A percentile compares a stretch with the other conserved stretches of the same genome.
These are phyloP conservation scores for Tetragonula carbonaria DNA, from an alignment of 2,888 invertebrate genomes.

Conservation along the genomic window DNA sequence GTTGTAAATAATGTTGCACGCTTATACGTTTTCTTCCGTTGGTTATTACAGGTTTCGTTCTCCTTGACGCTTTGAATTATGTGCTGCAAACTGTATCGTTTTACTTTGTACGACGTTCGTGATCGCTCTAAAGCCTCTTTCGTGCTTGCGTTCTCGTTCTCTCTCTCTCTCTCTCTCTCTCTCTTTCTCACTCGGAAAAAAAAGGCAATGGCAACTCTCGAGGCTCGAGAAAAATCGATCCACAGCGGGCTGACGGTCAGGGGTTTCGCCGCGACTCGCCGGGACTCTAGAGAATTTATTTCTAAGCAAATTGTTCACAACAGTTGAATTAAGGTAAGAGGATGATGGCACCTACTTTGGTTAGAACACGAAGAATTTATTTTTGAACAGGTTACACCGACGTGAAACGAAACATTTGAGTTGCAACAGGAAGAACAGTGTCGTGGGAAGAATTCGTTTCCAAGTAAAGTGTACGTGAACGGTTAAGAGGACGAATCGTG, in stretches of 20 bases:
- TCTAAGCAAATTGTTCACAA: background rate
- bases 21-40: slow-evolving; percentile 38
- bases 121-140: slow-evolving; percentile 22
- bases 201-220: background rate
- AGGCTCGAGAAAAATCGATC: slow-evolving; percentile 20
- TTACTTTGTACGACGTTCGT: slow-evolving; percentile 9
- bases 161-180: too few species aligned
- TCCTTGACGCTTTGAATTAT: slow-evolving; percentile 32
- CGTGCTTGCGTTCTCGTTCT: background rate
- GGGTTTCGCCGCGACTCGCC: background rate
- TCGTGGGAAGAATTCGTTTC: too few species aligned
- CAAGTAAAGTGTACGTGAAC: too few species aligned
- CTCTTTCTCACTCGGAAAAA: background rate
- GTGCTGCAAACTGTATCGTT: background rate
- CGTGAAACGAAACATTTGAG: too few species aligned
- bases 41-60: slow-evolving; percentile 35
- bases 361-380: background rate
- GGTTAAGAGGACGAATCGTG: too few species aligned
- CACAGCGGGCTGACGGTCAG: background rate
- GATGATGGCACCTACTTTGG: background rate
- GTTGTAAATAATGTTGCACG: slow-evolving; percentile 49
- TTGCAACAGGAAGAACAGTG: too few species aligned
- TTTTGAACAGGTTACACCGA: too few species aligned
- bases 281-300: slow-evolving; percentile 1
- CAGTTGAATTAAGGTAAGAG: background rate